Base-by-base conservation (phyloP, 2,888 invertebrate genomes). In the Carpatolechia fugitivella region DNA sequence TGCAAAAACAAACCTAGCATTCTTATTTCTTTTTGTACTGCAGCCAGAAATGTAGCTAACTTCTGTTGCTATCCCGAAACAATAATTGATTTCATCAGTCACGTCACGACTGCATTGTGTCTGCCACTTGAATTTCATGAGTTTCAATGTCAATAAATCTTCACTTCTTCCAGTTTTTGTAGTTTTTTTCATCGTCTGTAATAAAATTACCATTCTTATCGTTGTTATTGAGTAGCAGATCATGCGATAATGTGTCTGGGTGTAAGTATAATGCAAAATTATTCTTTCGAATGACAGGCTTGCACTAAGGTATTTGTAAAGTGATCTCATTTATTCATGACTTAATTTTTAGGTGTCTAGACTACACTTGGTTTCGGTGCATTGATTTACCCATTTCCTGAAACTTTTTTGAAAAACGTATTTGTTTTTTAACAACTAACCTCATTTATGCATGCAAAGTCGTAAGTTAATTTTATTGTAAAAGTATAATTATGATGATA, bases 241-340 rank as follows among this genome's bases (percentile, higher is more conserved):
- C 68, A 62, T 64, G 70, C 72, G 73, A 73, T 73, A 67, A 64
- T 74, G 66, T 68, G 74, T 74, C 74, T 71, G 72, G 66, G 66
- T 71, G 62, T 70, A 58, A 60, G 59, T 57, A 76, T 79, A 80
- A 82, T 80, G 69, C 79, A 56, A 61, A 64, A 54, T 51, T 54
- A 51, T 55, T 52, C 54, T 20, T 0, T 14, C 11, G 14, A 31
- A 29, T 38, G 31, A 76, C 66, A 69, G 67, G 66, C 73, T 76
- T 85, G 87, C 85, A 85, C 61, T 78, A 78, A 69, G 62, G 62
- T 78, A 83, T 87, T 82, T 85, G 83, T 87, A 84, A 85, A 74
- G 65, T 72, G 69, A 53, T 60, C 49, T 54, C 69, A 80, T 80
- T 66, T 76, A 84, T 83, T 48, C 47, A 41, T 41, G 40, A 44